phyloP scores from a whole-genome alignment of 2,888 invertebrate genomes.

The Rhopalosiphum nymphaeae region DNA sequence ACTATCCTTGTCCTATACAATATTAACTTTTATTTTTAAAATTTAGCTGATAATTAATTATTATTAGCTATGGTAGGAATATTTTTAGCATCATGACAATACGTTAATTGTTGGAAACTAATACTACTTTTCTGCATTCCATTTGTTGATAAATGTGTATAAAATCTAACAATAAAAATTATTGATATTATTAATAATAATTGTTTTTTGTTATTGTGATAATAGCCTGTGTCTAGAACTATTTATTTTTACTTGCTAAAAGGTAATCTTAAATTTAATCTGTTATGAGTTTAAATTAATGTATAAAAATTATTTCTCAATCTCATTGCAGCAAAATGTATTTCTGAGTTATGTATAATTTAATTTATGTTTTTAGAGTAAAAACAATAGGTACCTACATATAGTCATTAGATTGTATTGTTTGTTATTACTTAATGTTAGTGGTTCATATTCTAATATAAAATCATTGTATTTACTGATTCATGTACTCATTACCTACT shows the following conservation, averaged over 20 bases:
- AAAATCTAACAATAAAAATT: conserved; percentile 47
- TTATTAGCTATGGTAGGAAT: conserved; percentile 37
- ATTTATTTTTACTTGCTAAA: not conserved
- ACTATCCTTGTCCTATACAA: conserved; percentile 26
- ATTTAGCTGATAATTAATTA: not conserved
- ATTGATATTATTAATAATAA: conserved; percentile 34
- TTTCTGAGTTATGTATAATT: not conserved
- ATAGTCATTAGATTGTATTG: not conserved
- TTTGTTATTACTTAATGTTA: not conserved
- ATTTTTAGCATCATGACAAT: conserved; percentile 59
- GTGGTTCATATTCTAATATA: not conserved
- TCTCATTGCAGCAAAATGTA: not conserved
- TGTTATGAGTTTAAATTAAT: not conserved
- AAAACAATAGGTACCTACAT: not conserved
- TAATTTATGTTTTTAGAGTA: not conserved
- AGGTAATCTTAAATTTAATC: not conserved
- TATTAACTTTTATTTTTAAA: conserved; percentile 42
- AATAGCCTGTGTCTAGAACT: not conserved
- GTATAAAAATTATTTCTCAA: not conserved
- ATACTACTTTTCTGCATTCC: conserved; percentile 64
- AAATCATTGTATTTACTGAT: not conserved
- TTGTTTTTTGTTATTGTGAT: conserved; percentile 29
- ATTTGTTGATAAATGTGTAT: conserved; percentile 63
- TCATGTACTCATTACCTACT: not conserved
- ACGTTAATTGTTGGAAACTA: conserved; percentile 20